These are phyloP conservation scores for Scomber scombrus DNA, from an alignment of 2,113 vertebrate genomes.

Conservation along the genomic window DNA sequence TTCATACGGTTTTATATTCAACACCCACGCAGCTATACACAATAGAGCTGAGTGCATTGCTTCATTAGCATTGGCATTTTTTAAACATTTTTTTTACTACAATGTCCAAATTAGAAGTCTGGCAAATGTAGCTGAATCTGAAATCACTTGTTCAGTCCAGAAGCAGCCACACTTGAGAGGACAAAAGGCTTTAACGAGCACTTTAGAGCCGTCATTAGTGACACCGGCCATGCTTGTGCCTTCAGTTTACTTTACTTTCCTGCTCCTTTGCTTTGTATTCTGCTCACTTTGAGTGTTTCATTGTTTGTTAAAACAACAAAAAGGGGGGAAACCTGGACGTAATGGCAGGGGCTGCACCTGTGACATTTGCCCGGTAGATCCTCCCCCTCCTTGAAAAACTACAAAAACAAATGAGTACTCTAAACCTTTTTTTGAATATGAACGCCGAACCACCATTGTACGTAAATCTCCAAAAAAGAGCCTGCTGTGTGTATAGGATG, in stretches of 20 bases:
- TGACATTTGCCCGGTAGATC: constrained; percentile 49
- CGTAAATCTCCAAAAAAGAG: constrained; percentile 1
- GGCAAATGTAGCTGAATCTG: neutral
- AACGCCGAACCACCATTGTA: neutral
- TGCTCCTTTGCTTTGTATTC: neutral
- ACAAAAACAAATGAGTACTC: constrained; percentile 12
- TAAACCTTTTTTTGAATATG: constrained; percentile 48
- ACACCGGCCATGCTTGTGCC: neutral
- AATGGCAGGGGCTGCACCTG: constrained; percentile 24
- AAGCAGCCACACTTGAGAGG: neutral
- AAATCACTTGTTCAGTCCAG: neutral
- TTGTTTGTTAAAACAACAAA: constrained; percentile 15
- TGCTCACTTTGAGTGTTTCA: neutral
- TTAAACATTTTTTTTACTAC: too few relatives aligned
- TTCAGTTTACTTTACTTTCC: constrained; percentile 1
- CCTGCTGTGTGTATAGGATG: neutral
- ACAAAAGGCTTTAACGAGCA: constrained; percentile 11
- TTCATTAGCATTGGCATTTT: neutral
- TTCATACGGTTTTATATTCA: too few relatives aligned
- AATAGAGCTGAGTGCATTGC: neutral
- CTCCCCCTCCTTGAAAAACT: constrained; percentile 3
- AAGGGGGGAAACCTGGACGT: neutral
- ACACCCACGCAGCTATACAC: too few relatives aligned
- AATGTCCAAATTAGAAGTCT: neutral
- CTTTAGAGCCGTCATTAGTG: neutral